phyloP scores from a whole-genome alignment of 2,888 invertebrate genomes.

The Hanleya hanleyi region DNA sequence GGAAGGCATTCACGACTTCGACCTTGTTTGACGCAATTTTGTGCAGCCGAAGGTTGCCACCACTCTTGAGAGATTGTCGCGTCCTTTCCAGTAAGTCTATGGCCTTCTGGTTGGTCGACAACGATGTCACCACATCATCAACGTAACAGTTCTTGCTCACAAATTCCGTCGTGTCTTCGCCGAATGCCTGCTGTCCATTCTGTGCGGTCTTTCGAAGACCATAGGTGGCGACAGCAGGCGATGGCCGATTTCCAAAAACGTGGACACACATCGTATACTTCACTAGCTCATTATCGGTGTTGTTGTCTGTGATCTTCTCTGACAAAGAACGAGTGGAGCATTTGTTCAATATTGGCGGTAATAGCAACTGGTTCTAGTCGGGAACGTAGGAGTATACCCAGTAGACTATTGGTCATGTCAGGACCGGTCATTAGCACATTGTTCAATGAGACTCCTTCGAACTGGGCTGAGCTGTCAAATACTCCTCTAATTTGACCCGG shows the following conservation, averaged over 20 bases:
- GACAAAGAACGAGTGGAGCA: conserved; percentile 24
- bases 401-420: too few relatives aligned
- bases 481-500: too few relatives aligned
- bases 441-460: conserved; percentile 24
- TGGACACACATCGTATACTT: conserved; percentile 30
- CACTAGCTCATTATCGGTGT: conserved; percentile 12
- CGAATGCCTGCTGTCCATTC: not conserved
- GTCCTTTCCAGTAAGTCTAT: conserved; percentile 33
- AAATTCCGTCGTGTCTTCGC: conserved; percentile 28
- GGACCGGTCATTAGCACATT: conserved; percentile 18
- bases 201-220: conserved; percentile 21
- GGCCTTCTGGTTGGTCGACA: conserved; percentile 20
- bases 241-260: conserved; percentile 28
- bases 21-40: conserved; percentile 42
- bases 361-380: too few relatives aligned
- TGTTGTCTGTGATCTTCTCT: conserved; percentile 15
- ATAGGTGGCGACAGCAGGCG: conserved; percentile 22
- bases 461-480: too few relatives aligned
- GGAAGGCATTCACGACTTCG: conserved; percentile 37
- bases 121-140: conserved; percentile 40
- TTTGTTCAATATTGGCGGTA: conserved; percentile 23
- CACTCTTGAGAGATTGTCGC: conserved; percentile 20
- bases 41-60: conserved; percentile 39
- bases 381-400: too few relatives aligned
- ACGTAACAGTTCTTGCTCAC: conserved; percentile 40